phyloP scores from a whole-genome alignment of 2,797 vertebrate genomes.

The Orientallactaga sibirica region DNA sequence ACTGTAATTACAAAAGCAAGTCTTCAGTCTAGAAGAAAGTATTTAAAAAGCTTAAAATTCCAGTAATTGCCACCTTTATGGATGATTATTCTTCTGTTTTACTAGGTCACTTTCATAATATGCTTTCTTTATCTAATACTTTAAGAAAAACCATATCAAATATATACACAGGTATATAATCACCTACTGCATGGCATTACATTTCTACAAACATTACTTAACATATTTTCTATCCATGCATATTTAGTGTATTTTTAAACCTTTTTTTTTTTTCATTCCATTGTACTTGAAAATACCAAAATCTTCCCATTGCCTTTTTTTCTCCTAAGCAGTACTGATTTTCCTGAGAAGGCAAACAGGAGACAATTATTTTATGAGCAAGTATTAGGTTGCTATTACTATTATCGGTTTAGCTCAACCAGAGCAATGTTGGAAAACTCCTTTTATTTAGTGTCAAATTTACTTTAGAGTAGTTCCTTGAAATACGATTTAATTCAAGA shows the following conservation, averaged over 20 bases:
- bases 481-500: constrained; percentile 37
- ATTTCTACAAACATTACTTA: neutral
- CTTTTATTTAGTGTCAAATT: constrained; percentile 60
- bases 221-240: neutral
- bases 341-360: constrained; percentile 4
- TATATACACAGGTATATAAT: neutral
- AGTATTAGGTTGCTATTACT: neutral
- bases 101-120: neutral
- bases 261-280: neutral
- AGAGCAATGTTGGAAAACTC: constrained; percentile 26
- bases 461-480: neutral
- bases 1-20: constrained; percentile 2
- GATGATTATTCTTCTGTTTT: neutral
- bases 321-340: neutral
- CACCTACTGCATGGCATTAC: neutral
- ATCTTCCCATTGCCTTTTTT: neutral
- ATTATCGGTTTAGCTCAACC: constrained; percentile 19
- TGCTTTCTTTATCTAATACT: neutral
- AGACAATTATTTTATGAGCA: constrained; percentile 46
- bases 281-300: constrained; percentile 23
- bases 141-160: constrained; percentile 6
- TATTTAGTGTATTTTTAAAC: constrained; percentile 4
- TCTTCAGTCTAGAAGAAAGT: neutral
- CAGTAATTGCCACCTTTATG: neutral
- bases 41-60: neutral